Conservation (phyloP, 2,797 vertebrate genomes). For the Hemibagrus guttatus region DNA sequence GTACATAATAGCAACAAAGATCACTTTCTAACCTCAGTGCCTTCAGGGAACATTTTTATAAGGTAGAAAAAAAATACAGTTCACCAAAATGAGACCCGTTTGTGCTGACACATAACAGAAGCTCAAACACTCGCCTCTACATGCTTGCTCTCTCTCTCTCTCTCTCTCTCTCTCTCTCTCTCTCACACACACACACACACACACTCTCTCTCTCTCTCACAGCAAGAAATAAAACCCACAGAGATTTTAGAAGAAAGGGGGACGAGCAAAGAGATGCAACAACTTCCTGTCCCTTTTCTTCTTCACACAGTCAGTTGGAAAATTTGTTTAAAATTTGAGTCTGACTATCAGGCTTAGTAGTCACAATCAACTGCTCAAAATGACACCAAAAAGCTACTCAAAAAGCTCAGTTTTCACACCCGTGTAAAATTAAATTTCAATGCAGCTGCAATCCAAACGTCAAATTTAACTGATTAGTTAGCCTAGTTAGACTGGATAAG, state of each 20-base stretch:
- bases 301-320: slow-evolving; percentile 29
- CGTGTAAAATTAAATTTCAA: background rate
- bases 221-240: slow-evolving; percentile 41
- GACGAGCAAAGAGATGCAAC: slow-evolving; percentile 54
- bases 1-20: slow-evolving; percentile 2
- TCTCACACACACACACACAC: too few species aligned
- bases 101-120: slow-evolving; percentile 25
- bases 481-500: background rate
- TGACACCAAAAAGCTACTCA: background rate
- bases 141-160: background rate
- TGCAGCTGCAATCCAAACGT: background rate
- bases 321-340: slow-evolving; percentile 13
- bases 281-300: slow-evolving; percentile 66
- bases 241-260: slow-evolving; percentile 39
- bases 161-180: background rate
- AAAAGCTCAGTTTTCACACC: background rate
- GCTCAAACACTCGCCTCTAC: background rate
- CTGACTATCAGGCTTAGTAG: background rate
- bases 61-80: background rate
- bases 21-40: background rate
- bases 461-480: background rate
- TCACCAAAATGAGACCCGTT: slow-evolving; percentile 6
- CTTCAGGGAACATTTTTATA: background rate
- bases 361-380: background rate
- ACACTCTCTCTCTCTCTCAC: background rate